Evolutionary conservation across 2,113 vertebrate species (phyloP).

Genomic region (Colossoma macropomum): DNA sequence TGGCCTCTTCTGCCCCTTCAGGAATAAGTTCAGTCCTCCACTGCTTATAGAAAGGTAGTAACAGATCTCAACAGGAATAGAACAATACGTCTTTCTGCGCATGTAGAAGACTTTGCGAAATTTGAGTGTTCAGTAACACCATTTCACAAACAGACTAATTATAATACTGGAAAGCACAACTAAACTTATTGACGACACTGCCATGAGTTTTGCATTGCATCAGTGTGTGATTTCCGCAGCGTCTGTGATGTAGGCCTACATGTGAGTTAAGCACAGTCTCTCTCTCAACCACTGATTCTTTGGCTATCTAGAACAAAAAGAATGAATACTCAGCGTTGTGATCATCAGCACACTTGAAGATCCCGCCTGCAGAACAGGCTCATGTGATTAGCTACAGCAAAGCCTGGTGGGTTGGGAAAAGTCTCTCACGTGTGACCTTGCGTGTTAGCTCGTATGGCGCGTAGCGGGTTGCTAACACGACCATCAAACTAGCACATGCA

Average conservation of each 20-base stretch:
- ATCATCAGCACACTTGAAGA: background rate
- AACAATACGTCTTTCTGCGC: background rate
- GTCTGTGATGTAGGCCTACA: background rate
- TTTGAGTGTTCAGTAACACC: too few relatives aligned
- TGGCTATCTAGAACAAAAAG: background rate
- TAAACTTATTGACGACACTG: too few relatives aligned
- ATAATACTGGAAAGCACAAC: background rate
- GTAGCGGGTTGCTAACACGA: background rate
- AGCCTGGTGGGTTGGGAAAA: background rate
- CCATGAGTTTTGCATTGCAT: too few relatives aligned
- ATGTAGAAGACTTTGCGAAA: too few relatives aligned
- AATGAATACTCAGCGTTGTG: background rate
- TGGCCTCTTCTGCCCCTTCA: background rate
- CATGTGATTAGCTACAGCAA: background rate
- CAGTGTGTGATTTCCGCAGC: too few relatives aligned
- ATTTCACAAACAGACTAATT: background rate
- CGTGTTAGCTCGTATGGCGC: background rate
- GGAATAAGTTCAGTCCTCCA: background rate
- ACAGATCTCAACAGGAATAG: background rate
- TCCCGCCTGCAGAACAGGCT: background rate
- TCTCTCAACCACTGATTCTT: background rate
- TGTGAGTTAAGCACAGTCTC: background rate
- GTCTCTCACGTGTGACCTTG: conserved; percentile 22
- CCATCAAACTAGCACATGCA: background rate
- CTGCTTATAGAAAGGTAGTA: background rate